A percentile compares a stretch with the other conserved stretches of the same genome.
Evolutionary conservation across 2,113 vertebrate genomes (phyloP).

Genomic region (Clarias gariepinus): DNA sequence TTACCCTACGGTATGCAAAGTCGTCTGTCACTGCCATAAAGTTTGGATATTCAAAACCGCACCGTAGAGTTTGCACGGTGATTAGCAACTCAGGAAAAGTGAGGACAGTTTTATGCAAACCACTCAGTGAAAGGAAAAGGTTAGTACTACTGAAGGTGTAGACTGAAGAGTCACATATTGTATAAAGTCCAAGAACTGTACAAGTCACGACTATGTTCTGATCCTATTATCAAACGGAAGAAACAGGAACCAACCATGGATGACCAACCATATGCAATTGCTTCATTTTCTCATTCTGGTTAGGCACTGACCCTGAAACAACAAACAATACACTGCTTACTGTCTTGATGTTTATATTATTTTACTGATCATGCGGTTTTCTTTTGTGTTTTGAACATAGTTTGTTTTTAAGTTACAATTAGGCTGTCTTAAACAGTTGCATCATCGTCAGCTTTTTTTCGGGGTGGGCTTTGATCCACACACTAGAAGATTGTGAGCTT

Average conservation of each 20-base stretch:
- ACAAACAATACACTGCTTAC: background rate
- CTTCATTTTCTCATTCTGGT: background rate
- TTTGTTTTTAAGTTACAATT: background rate
- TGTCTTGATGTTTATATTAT: background rate
- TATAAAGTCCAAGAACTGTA: background rate
- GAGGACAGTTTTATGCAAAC: constrained; percentile 48
- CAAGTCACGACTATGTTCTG: background rate
- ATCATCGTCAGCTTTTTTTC: background rate
- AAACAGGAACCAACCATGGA: background rate
- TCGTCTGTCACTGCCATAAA: constrained; percentile 32
- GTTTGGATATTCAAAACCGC: constrained; percentile 72
- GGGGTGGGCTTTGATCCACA: background rate
- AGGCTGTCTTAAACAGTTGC: background rate
- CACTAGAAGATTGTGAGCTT: background rate
- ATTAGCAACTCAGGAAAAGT: background rate
- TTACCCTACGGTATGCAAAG: constrained; percentile 43
- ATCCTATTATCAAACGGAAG: background rate
- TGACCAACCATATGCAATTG: background rate
- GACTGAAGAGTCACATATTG: background rate
- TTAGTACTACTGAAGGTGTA: background rate
- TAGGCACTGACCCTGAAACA: background rate
- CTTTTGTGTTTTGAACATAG: background rate
- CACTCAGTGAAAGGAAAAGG: constrained; percentile 21
- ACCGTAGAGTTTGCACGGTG: constrained; percentile 1
- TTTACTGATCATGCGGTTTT: background rate